Evolutionary conservation across 2,797 vertebrate genomes (phyloP), one percentile per base, ranked within the genome.

Genomic region (Smutsia temminckii): DNA sequence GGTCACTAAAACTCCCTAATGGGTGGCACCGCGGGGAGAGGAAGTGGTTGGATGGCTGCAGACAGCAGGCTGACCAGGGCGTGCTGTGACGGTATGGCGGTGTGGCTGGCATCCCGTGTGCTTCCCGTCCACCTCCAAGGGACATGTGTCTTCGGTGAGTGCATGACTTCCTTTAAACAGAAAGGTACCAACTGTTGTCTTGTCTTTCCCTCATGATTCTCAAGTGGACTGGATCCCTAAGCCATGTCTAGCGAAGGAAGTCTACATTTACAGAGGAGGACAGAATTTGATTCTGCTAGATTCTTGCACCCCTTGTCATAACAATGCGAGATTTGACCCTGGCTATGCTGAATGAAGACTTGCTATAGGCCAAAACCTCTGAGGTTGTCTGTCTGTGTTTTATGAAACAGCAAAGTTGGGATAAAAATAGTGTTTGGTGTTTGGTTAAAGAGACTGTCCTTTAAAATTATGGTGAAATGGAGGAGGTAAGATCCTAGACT

Each of bases 131-230:
- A 21, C 11, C 94, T 93, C 85, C 93, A 86, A 95, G 91, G 93
- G 57, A 85, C 81, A 3, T 96, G 95, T 81, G 94, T 96, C 89
- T 12, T 16, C 37, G 68, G 93, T 66, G 79, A 95, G 85, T 94
- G 94, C 96, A 8, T 94, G 98, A 95, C 97, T 97, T 97, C 97
- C 97, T 80, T 96, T 95, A 97, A 84, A 92, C 89, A 61, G 74
- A 94, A 96, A 75, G 95, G 94, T 91, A 72, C 77, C 80, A 71
- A 49, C 71, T 46, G 87, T 80, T 96, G 94, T 93, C 96, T 95
- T 61, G 37, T 40, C 40, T 40, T 37, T 90, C 85, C 92, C 20
- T 94, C 92, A 29, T 74, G 89, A 88, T 97, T 97, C 91, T 96
- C 91, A 90, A 95, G 94, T 93, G 18, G 0, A 55, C 94, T 92